Base-by-base conservation (phyloP, 2,113 vertebrate species). In the Bungarus multicinctus region DNA sequence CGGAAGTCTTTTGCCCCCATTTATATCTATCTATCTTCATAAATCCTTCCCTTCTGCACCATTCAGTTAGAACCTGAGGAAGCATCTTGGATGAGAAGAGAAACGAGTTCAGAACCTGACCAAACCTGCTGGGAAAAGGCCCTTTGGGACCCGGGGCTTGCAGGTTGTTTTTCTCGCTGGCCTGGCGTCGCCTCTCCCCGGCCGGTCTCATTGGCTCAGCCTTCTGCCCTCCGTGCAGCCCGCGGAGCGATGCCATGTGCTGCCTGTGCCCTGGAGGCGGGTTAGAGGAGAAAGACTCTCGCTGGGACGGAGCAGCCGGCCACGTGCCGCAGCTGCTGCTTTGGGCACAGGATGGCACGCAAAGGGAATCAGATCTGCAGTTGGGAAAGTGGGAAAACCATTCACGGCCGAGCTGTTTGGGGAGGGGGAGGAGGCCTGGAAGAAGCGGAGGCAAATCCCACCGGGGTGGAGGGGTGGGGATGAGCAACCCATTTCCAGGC, bases 151-250 rank as follows among this genome's bases (percentile, higher is more conserved):
- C 4, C 1, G 4, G 94, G 85, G 5, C 94, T 93, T 96, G 96
- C 95, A 96, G 96, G 94, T 94, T 93, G 95, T 90, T 93, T 94
- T 92, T 94, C 58, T 97, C 95, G 91, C 91, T 95, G 95, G 95
- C 93, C 93, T 94, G 88, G 53, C 95, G 93, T 92, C 93, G 91
- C 87, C 18, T 0, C 91, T 92, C 93, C 54, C 85, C 85, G 45
- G 0, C 94, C 91, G 22, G 2, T 23, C n/a, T 18, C 0, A 0
- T 11, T 55, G 93, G 91, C 93, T 43, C n/a, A 95, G 94, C 90
- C 96, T 12, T 16, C 43, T 5, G 4, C 4, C 25, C 47, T 95
- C 88, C 93, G n/a, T 96, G 64, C 92, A 96, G 93, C 95, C 96
- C 94, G 94, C 87, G 20, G 94, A 93, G 96, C 57, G 0, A 47